A percentile compares a stretch with the other conserved stretches of the same genome.
phyloP scores from a whole-genome alignment of 2,113 vertebrate species.

The Chroicocephalus ridibundus region DNA sequence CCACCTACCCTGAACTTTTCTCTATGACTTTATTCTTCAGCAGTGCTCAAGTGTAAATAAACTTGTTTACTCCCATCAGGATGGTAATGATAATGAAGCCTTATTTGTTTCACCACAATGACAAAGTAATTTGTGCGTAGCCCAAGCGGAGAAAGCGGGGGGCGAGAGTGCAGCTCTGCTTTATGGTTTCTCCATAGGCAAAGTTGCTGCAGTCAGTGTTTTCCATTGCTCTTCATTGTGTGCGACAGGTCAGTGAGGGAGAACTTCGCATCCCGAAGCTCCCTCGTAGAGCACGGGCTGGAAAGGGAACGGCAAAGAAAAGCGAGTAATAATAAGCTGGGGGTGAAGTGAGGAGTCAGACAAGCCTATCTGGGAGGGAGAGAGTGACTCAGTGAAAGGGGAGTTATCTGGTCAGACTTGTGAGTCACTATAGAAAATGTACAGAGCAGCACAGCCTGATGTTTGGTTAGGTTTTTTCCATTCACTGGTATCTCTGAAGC shows the following conservation, averaged over 20 bases:
- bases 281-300: not conserved
- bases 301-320: not conserved
- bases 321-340: not conserved
- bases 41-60: slow-evolving; percentile 76
- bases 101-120: slow-evolving; percentile 71
- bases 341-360: not conserved
- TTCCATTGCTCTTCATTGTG: slow-evolving; percentile 34
- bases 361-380: slow-evolving; percentile 18
- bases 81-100: slow-evolving; percentile 74
- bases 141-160: not conserved
- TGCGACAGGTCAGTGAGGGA: not conserved
- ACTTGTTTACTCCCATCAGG: slow-evolving; percentile 76
- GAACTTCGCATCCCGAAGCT: slow-evolving; percentile 30
- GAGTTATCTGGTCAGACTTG: slow-evolving; percentile 40
- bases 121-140: slow-evolving; percentile 65
- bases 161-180: slow-evolving; percentile 23
- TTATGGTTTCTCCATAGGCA: slow-evolving; percentile 5
- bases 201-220: slow-evolving; percentile 38
- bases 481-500: not conserved
- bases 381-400: slow-evolving; percentile 41
- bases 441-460: slow-evolving; percentile 33
- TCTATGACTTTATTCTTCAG: slow-evolving; percentile 73
- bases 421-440: slow-evolving; percentile 50
- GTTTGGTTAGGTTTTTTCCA: slow-evolving; percentile 50
- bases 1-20: slow-evolving; percentile 74